Percentiles rank a stretch among this genome's conserved stretches.
Conservation (phyloP, 2,797 vertebrate species). For the Falco biarmicus region DNA sequence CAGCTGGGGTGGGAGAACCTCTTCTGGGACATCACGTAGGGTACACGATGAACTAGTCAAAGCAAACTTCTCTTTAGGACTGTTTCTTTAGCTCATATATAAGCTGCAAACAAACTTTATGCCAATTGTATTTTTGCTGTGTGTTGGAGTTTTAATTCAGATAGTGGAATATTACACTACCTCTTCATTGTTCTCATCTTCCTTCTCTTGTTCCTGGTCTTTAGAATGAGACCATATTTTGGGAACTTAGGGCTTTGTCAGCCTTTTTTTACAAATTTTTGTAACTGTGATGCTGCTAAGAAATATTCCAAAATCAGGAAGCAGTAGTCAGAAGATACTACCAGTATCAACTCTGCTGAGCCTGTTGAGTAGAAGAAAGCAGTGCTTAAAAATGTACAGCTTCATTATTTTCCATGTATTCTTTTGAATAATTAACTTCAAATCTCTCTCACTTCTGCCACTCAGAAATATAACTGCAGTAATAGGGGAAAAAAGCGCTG, state of each 20-base stretch:
- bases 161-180: neutral
- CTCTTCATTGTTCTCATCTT: neutral
- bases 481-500: neutral
- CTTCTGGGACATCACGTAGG: neutral
- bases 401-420: neutral
- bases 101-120: neutral
- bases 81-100: neutral
- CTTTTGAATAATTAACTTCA: neutral
- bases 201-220: neutral
- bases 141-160: neutral
- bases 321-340: constrained; percentile 77
- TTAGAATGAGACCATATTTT: constrained; percentile 24
- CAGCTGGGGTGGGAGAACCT: neutral
- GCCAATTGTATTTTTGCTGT: neutral
- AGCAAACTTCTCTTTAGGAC: neutral
- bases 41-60: neutral
- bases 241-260: constrained; percentile 30
- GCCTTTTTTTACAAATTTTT: constrained; percentile 67
- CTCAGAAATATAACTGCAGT: neutral
- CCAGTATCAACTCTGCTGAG: constrained; percentile 76
- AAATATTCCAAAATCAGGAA: constrained; percentile 77
- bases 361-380: constrained; percentile 57
- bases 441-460: neutral
- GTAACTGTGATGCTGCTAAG: constrained; percentile 68
- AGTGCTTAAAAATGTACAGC: neutral